Percentiles rank a stretch among this genome's conserved stretches.
Evolutionary conservation across 2,797 vertebrate species (phyloP).

Genomic region (Brachyalestes nurse): DNA sequence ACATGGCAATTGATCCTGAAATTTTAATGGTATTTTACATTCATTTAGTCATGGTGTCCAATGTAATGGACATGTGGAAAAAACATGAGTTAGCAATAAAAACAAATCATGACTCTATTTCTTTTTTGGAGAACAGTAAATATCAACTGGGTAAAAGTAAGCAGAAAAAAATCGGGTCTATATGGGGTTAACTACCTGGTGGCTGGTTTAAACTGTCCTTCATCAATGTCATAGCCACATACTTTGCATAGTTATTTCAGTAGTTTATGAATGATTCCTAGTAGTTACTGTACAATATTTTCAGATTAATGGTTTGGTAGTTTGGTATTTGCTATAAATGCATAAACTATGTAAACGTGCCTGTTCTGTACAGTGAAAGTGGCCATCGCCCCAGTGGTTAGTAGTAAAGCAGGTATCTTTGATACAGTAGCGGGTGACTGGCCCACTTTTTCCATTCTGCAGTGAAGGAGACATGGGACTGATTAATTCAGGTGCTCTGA

Average conservation of each 20-base stretch:
- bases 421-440: background rate
- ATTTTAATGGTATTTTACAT: too few relatives aligned
- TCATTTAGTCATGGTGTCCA: too few relatives aligned
- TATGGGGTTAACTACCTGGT: too few relatives aligned
- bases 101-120: too few relatives aligned
- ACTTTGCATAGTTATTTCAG: background rate
- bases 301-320: background rate
- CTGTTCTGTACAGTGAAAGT: background rate
- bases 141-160: too few relatives aligned
- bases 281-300: background rate
- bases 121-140: too few relatives aligned
- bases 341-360: background rate
- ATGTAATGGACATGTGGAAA: too few relatives aligned
- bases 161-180: too few relatives aligned
- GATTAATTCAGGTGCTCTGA: constrained; percentile 11
- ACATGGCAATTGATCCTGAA: too few relatives aligned
- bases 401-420: background rate
- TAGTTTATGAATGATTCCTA: background rate
- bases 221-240: background rate
- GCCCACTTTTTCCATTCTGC: constrained; percentile 10
- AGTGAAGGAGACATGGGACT: constrained; percentile 11
- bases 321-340: background rate
- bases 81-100: too few relatives aligned
- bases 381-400: background rate
- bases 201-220: too few relatives aligned